Evolutionary conservation across 2,113 vertebrate genomes (phyloP).

Genomic region (Oplegnathus fasciatus): DNA sequence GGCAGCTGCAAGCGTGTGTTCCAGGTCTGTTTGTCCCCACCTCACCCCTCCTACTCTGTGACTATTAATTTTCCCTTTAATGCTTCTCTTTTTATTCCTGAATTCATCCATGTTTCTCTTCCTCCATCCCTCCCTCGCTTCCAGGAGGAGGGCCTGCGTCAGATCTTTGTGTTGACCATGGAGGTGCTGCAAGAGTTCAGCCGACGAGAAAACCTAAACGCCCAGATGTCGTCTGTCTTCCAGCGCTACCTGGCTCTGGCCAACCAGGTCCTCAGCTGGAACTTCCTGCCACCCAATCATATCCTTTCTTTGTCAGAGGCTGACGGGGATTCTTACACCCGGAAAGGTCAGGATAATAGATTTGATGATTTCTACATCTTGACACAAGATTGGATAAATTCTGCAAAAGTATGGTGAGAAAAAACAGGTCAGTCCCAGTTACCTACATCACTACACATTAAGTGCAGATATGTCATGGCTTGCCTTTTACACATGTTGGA

Average conservation of each 20-base stretch:
- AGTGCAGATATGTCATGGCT: background rate
- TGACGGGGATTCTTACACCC: background rate
- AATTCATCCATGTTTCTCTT: background rate
- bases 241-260: slow-evolving; percentile 97
- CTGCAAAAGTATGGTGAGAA: background rate
- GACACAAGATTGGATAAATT: background rate
- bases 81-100: background rate
- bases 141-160: slow-evolving; percentile 95
- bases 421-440: slow-evolving; percentile 9
- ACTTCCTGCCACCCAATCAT: slow-evolving; percentile 99
- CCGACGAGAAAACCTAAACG: slow-evolving; percentile 93
- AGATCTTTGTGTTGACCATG: slow-evolving; percentile 97
- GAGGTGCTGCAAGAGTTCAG: slow-evolving; percentile 99
- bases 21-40: slow-evolving; percentile 85
- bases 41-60: background rate
- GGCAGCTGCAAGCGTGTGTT: slow-evolving; percentile 98
- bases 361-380: background rate
- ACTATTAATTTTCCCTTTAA: background rate
- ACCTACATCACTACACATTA: background rate
- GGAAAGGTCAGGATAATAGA: background rate
- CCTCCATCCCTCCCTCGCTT: background rate
- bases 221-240: slow-evolving; percentile 98
- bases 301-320: slow-evolving; percentile 88
- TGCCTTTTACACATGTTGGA: background rate
- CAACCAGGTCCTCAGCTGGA: slow-evolving; percentile 99